Percentiles rank a stretch among this genome's conserved stretches.
Evolutionary conservation across 1,140 invertebrate genomes (phyloP).

Genomic region (Brachionus angularis): DNA sequence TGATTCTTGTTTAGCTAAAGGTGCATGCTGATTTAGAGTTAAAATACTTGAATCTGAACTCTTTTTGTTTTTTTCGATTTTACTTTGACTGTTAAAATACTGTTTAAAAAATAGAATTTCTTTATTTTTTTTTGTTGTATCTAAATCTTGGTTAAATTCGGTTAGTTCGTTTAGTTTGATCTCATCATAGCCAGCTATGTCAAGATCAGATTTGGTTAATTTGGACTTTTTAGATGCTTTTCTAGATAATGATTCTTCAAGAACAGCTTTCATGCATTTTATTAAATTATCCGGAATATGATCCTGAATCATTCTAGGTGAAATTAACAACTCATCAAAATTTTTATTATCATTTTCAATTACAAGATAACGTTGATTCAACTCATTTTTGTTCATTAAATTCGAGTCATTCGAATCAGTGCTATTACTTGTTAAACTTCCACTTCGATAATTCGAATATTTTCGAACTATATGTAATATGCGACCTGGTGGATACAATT

Average conservation of each 20-base stretch:
- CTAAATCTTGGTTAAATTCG: neutral
- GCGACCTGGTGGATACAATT: neutral
- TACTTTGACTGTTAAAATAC: neutral
- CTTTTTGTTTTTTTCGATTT: neutral
- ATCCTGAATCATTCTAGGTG: neutral
- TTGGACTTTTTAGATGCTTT: neutral
- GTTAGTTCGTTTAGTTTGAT: neutral
- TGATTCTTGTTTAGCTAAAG: neutral
- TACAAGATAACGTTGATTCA: neutral
- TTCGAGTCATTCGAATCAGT: no score
- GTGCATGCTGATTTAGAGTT: neutral
- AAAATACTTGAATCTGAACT: neutral
- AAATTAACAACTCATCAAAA: neutral
- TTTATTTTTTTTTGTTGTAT: neutral
- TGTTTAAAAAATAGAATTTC: neutral
- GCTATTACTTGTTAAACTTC: no score
- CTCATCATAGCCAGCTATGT: no score
- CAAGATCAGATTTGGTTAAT: neutral
- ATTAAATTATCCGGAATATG: neutral
- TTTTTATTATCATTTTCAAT: neutral
- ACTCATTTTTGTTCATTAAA: neutral
- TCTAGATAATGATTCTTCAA: neutral
- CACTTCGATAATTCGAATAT: neutral
- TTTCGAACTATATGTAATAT: neutral
- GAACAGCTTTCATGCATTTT: neutral